These are phyloP conservation scores for Xylophagus ater DNA, from an alignment of 2,888 invertebrate species.

Conservation along the genomic window DNA sequence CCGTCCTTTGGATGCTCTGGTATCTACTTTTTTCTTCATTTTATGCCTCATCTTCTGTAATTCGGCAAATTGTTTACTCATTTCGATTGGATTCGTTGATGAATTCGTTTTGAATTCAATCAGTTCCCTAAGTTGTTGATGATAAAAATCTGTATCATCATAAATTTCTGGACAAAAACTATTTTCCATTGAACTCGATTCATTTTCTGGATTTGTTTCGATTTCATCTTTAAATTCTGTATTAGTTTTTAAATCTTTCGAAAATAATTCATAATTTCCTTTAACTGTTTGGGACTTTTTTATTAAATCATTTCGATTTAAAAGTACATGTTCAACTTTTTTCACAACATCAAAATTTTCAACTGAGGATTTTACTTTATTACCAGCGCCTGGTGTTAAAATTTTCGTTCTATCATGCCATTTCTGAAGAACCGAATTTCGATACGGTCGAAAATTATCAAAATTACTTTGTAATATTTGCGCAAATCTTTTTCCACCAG, in stretches of 20 bases:
- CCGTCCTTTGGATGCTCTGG: constrained; percentile 87
- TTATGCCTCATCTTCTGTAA: constrained; percentile 83
- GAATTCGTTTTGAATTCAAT: constrained; percentile 84
- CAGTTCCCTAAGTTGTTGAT: constrained; percentile 79
- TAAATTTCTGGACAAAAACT: constrained; percentile 75
- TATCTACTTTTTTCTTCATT: constrained; percentile 87
- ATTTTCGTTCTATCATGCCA: constrained; percentile 91
- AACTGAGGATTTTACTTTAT: constrained; percentile 42
- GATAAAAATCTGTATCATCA: constrained; percentile 96
- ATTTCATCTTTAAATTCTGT: constrained; percentile 21
- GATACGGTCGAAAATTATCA: constrained; percentile 51
- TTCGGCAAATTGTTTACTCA: constrained; percentile 83
- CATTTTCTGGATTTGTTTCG: constrained; percentile 26
- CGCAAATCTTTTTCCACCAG: constrained; percentile 32
- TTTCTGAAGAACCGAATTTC: constrained; percentile 75
- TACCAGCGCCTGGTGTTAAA: constrained; percentile 50
- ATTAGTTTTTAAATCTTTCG: constrained; percentile 28
- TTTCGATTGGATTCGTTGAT: constrained; percentile 70
- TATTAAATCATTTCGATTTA: constrained; percentile 63
- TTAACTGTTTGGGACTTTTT: constrained; percentile 70
- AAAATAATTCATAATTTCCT: constrained; percentile 56
- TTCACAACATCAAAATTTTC: constrained; percentile 43
- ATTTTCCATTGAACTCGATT: constrained; percentile 40
- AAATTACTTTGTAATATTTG: constrained; percentile 46
- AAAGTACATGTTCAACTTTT: constrained; percentile 75